phyloP scores from a whole-genome alignment of 2,797 vertebrate species.

The Anabacerthia variegaticeps region DNA sequence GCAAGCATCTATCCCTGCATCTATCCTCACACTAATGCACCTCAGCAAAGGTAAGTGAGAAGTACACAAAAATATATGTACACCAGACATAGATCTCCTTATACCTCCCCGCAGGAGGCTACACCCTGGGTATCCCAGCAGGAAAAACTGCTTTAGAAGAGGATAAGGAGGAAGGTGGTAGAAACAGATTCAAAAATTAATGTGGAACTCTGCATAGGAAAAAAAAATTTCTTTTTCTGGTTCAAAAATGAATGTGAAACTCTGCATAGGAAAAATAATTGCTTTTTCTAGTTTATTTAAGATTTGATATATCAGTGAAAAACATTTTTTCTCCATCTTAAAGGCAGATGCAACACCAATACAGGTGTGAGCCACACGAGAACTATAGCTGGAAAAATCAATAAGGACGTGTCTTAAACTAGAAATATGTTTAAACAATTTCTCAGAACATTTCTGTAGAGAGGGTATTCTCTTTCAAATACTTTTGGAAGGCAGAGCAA shows the following conservation, averaged over 20 bases:
- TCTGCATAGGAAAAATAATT: neutral
- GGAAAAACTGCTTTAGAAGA: neutral
- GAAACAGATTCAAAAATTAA: neutral
- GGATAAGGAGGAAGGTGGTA: fast-evolving
- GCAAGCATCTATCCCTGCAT: neutral
- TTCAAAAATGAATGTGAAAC: neutral
- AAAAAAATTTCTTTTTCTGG: fast-evolving
- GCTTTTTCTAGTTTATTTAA: fast-evolving
- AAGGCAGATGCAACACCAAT: neutral
- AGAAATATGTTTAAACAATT: neutral
- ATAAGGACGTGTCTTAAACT: neutral
- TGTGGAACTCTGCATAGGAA: neutral
- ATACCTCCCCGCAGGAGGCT: neutral
- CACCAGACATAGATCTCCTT: fast-evolving
- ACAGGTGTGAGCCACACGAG: neutral
- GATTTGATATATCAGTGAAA: neutral
- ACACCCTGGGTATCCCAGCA: fast-evolving
- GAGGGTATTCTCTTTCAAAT: neutral
- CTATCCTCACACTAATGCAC: neutral
- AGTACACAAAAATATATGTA: neutral
- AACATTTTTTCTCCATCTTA: neutral
- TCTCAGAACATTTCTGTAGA: neutral
- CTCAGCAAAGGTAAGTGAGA: neutral
- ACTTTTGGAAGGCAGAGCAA: neutral
- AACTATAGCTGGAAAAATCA: neutral